Percentiles rank a stretch among this genome's conserved stretches.
Evolutionary conservation across 2,797 vertebrate genomes (phyloP).

Genomic region (Lagorchestes hirsutus): DNA sequence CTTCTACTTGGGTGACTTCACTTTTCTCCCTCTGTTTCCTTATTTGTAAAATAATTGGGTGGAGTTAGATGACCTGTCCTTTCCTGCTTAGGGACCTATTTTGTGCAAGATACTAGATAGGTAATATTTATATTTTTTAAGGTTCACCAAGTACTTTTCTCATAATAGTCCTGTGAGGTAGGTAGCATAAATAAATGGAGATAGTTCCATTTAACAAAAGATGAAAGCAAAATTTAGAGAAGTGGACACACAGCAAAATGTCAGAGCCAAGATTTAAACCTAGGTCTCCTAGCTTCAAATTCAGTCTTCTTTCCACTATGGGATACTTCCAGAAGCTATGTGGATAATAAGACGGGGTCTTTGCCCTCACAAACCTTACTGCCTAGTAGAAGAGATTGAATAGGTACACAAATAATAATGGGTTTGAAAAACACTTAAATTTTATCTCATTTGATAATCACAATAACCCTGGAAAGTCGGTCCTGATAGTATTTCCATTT

Average conservation of each 20-base stretch:
- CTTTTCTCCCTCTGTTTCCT: not conserved
- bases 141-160: not conserved
- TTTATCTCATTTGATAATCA: not conserved
- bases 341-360: not conserved
- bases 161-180: not conserved
- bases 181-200: not conserved
- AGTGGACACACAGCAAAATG: not conserved
- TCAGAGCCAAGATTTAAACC: conserved; percentile 9
- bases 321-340: not conserved
- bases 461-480: not conserved
- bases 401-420: not conserved
- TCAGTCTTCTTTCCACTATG: conserved; percentile 4
- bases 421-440: not conserved
- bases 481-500: not conserved
- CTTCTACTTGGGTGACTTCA: not conserved
- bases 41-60: not conserved
- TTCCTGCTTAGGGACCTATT: not conserved
- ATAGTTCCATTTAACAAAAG: not conserved
- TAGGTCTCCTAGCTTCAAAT: not conserved
- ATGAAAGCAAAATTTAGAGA: conserved; percentile 16
- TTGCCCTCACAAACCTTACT: not conserved
- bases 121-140: not conserved
- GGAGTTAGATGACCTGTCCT: not conserved
- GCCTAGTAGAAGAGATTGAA: not conserved
- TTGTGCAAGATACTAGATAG: not conserved